phyloP scores from a whole-genome alignment of 2,113 vertebrate genomes.

The Anoura caudifer region DNA sequence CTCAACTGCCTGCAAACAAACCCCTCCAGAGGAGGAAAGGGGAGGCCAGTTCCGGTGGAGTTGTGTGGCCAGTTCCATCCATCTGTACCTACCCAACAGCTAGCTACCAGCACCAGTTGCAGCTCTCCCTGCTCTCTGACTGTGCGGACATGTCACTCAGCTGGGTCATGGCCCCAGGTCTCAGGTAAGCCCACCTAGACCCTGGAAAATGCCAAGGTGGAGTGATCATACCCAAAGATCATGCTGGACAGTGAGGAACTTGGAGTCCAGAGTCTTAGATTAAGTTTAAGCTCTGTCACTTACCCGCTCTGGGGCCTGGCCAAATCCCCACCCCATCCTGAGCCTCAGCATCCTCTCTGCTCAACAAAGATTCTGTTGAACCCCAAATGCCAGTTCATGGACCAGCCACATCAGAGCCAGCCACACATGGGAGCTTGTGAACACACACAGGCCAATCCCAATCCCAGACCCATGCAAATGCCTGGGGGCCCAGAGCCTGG shows the following conservation, averaged over 20 bases:
- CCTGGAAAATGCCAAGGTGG: neutral
- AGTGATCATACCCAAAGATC: neutral
- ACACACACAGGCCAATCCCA: neutral
- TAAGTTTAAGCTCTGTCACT: neutral
- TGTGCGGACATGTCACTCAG: neutral
- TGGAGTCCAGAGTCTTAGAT: neutral
- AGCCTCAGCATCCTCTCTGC: neutral
- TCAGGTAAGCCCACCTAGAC: neutral
- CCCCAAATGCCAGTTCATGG: neutral
- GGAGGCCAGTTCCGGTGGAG: neutral
- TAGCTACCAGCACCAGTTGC: accelerated
- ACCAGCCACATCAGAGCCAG: neutral
- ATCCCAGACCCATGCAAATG: neutral
- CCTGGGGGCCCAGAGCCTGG: neutral
- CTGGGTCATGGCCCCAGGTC: neutral
- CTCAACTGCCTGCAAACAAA: neutral
- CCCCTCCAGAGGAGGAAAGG: neutral
- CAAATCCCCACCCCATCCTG: neutral
- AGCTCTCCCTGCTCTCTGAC: neutral
- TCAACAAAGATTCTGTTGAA: neutral
- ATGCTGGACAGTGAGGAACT: neutral
- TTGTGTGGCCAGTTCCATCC: neutral
- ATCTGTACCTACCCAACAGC: neutral
- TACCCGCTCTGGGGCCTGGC: neutral
- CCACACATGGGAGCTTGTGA: neutral